These are phyloP conservation scores for Desmodus rotundus DNA, from an alignment of 2,113 vertebrate species.

Conservation along the genomic window DNA sequence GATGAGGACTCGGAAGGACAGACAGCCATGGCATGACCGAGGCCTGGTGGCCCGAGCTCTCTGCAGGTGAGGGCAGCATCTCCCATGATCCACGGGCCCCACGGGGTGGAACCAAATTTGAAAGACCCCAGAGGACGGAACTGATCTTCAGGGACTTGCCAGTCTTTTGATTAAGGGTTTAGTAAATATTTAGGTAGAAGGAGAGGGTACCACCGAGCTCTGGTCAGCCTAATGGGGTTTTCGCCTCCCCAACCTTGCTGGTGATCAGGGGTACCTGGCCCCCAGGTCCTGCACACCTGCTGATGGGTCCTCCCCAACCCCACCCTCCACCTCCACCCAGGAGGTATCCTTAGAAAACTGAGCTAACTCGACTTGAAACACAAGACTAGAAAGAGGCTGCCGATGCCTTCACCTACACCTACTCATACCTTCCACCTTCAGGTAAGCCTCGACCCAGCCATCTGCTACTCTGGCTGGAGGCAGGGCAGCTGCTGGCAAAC, in stretches of 20 bases:
- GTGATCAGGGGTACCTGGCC: neutral
- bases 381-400: neutral
- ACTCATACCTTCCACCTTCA: neutral
- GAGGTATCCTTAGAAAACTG: neutral
- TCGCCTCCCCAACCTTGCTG: neutral
- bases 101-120: neutral
- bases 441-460: neutral
- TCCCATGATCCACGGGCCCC: neutral
- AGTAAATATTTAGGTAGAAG: neutral
- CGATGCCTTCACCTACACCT: neutral
- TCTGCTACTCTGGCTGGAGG: neutral
- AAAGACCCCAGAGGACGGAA: neutral
- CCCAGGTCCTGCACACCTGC: neutral
- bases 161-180: neutral
- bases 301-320: neutral
- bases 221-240: neutral
- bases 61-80: rapidly evolving
- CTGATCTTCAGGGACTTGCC: neutral
- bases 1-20: neutral
- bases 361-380: neutral
- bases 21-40: neutral
- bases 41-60: rapidly evolving
- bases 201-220: neutral
- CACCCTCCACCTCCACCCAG: rapidly evolving
- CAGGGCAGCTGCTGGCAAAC: neutral